phyloP scores from a whole-genome alignment of 2,113 vertebrate genomes.

The Cardinalis cardinalis region DNA sequence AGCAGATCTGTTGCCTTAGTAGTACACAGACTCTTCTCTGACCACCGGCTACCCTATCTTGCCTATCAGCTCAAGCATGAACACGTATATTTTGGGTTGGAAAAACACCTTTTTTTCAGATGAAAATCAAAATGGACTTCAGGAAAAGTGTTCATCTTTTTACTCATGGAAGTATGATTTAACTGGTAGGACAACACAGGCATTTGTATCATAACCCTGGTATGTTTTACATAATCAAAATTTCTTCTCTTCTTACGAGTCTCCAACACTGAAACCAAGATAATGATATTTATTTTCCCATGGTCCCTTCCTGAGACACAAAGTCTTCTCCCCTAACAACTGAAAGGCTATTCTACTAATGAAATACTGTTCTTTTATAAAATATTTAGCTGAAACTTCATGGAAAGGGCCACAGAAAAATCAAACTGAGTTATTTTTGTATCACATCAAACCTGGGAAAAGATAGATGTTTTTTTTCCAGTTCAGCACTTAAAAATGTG shows the following conservation, averaged over 20 bases:
- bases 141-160: not conserved
- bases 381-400: not conserved
- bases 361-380: not conserved
- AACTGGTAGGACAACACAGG: rapidly evolving
- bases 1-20: not conserved
- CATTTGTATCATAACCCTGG: rapidly evolving
- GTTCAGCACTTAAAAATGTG: not conserved
- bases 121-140: not conserved
- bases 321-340: not conserved
- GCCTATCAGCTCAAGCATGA: rapidly evolving
- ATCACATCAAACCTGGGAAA: not conserved
- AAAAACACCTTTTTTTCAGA: not conserved
- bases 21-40: not conserved
- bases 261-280: not conserved
- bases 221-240: not conserved
- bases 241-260: not conserved
- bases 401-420: not conserved
- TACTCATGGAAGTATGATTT: not conserved
- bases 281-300: not conserved
- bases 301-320: not conserved
- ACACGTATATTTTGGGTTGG: not conserved
- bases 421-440: not conserved
- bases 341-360: not conserved
- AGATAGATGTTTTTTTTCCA: not conserved
- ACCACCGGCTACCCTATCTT: not conserved